Base-by-base conservation (phyloP, 2,888 invertebrate genomes). In the Achlya flavicornis region DNA sequence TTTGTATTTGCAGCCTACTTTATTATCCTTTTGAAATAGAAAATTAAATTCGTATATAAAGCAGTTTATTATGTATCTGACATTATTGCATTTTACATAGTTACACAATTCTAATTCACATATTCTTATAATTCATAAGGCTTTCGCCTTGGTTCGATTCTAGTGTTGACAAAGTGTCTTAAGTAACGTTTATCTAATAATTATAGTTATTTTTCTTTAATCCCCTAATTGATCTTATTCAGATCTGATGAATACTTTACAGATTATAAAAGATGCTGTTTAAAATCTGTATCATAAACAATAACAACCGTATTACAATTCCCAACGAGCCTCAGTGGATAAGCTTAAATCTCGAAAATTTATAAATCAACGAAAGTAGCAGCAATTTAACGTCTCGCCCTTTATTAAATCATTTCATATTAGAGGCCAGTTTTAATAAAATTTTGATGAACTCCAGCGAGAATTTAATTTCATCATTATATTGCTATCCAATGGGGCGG, bases 241-340 rank as follows among this genome's bases (percentile, higher is more conserved):
- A n/a, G 19, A 19, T 19, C 3, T 48, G 1, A 48, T 53, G 4
- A 53, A 53, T 53, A 10, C n/a, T 19, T 19, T 3, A 19, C 53
- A 19, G 19, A 53, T 53, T 53, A 53, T 53, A 53, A 53, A 53
- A 53, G 19, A 53, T 19, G 53, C 3, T 46, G n/a, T 53, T 19
- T 10, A 19, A 19, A 53, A 3, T 53, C 53, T 53, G 53, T 53
- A 53, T n/a, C 53, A 59, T 16, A 59, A 58, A 35, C 58, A 32
- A 59, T 41, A 59, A 59, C 38, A 5, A n/a, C 41, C 38, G 38
- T 38, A 41, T 41, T 79, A 80, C 81, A 81, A 81, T 83, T 78
- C 77, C 80, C 78, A 77, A 68, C 78, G 72, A 73, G 60, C 70
- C 72, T 84, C 84, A 81, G 83, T 86, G 86, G 87, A 87, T 82